Evolutionary conservation across 2,888 invertebrate species (phyloP).

Genomic region (Stenichneumon culpator): DNA sequence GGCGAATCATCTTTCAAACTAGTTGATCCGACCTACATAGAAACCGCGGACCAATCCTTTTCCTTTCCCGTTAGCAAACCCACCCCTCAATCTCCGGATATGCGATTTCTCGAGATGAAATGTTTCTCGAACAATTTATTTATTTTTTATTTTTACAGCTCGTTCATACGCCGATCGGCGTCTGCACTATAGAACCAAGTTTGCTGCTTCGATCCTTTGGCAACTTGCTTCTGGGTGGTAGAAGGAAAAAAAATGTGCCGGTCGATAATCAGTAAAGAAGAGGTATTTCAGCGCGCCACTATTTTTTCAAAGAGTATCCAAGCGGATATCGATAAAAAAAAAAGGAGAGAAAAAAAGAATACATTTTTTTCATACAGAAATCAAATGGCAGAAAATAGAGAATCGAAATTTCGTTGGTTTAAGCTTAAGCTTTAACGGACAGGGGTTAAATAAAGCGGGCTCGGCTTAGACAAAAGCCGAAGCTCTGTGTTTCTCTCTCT

Average conservation of each 20-base stretch:
- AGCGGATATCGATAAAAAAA: background rate
- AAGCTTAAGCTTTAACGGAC: background rate
- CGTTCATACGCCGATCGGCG: background rate
- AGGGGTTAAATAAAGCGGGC: conserved; percentile 10
- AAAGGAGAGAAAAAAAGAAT: background rate
- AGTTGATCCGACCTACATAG: conserved; percentile 23
- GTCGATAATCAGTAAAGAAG: too few relatives aligned
- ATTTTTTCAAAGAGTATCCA: background rate
- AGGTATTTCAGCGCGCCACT: too few relatives aligned
- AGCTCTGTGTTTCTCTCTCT: background rate
- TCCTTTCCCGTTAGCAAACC: conserved; percentile 1
- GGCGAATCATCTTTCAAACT: conserved; percentile 31
- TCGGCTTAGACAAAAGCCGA: conserved; percentile 26
- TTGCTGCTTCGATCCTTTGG: too few relatives aligned
- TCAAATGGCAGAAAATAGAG: background rate
- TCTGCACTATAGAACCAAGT: too few relatives aligned
- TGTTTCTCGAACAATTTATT: background rate
- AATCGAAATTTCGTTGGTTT: conserved; percentile 18
- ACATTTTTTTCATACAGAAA: background rate
- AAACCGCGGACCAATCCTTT: conserved; percentile 16
- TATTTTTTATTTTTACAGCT: background rate
- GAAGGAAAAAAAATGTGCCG: too few relatives aligned
- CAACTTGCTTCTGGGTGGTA: too few relatives aligned
- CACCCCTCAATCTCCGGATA: background rate
- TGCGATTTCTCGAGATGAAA: background rate